Conservation (phyloP, 2,888 invertebrate genomes). For the Tetramorium bicarinatum region DNA sequence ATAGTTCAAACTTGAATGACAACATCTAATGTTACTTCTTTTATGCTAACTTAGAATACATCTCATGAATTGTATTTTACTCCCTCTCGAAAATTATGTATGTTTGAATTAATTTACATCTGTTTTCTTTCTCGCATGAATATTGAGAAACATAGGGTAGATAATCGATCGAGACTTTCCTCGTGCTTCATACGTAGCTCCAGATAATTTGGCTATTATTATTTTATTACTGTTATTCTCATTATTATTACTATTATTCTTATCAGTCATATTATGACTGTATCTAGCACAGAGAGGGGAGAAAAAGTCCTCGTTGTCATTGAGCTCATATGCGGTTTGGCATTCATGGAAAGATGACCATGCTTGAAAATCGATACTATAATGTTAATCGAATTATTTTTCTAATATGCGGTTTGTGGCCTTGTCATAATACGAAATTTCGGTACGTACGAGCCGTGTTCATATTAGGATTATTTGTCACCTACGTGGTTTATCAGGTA, state of each 20-base stretch:
- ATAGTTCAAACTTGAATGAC: not conserved
- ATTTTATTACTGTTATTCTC: not conserved
- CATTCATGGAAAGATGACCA: constrained; percentile 7
- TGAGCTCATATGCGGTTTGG: not conserved
- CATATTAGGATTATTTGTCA: constrained; percentile 1
- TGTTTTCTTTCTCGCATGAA: not conserved
- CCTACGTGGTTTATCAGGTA: constrained; percentile 24
- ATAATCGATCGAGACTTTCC: constrained; percentile 2
- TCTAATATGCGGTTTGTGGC: constrained; percentile 28
- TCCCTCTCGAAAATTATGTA: not conserved
- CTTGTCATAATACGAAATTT: constrained; percentile 35
- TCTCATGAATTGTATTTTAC: constrained; percentile 18
- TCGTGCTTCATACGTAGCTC: not conserved
- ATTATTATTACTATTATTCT: not conserved
- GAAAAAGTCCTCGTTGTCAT: not conserved
- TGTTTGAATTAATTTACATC: not conserved
- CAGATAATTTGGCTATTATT: constrained; percentile 29
- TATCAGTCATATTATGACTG: not conserved
- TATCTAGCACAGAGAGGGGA: not conserved
- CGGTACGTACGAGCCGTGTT: constrained; percentile 14
- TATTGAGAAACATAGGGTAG: not conserved
- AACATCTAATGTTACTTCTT: not conserved
- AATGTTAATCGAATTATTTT: constrained; percentile 23
- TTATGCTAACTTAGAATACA: not conserved
- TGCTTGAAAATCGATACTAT: constrained; percentile 10